Base-by-base conservation (phyloP, 2,113 vertebrate species). In the Rhabdornis inornatus region DNA sequence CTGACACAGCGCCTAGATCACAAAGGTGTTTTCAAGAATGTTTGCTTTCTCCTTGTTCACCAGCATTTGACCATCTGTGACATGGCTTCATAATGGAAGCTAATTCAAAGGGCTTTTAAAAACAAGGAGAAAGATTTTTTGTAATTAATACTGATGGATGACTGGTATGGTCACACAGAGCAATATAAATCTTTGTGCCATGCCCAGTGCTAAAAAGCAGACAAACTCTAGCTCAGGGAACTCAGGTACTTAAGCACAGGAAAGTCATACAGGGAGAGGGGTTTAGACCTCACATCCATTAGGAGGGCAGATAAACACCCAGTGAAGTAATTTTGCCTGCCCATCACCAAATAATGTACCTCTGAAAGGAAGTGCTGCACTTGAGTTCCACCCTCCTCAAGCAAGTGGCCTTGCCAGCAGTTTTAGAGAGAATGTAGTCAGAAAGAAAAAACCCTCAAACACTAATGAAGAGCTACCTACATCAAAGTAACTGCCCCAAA, bases 81-180 rank as follows among this genome's bases (percentile, higher is more conserved):
- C 89, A 84, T 44, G 97, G 91, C 96, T 94, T 96, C 94, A 95
- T 91, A 94, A 97, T 96, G 95, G 95, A 97, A 97, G 95, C 95
- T 93, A 97, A 96, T 94, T 94, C 95, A 55, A 86, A 98, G 83
- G 91, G 93, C 97, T 98, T 98, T 98, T 97, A 96, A 96, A 96
- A 97, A 97, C 90, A 95, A 77, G 60, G 92, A 83, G 97, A 96
- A 96, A 96, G 95, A 97, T 50, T 52, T 52, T 95, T 97, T 97
- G 95, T 97, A 97, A 95, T 95, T 96, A 96, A 91, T 95, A 95
- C 87, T 97, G 97, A 97, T 97, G 91, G 95, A 97, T 97, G 94
- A 85, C 81, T 92, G 97, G 87, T 96, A 68, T 92, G 95, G 97
- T 94, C 96, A 96, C 91, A 91, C 78, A 64, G 84, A 87, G 56